A percentile compares a stretch with the other conserved stretches of the same genome.
Conservation (phyloP, 2,113 vertebrate species). For the Catharus minimus region DNA sequence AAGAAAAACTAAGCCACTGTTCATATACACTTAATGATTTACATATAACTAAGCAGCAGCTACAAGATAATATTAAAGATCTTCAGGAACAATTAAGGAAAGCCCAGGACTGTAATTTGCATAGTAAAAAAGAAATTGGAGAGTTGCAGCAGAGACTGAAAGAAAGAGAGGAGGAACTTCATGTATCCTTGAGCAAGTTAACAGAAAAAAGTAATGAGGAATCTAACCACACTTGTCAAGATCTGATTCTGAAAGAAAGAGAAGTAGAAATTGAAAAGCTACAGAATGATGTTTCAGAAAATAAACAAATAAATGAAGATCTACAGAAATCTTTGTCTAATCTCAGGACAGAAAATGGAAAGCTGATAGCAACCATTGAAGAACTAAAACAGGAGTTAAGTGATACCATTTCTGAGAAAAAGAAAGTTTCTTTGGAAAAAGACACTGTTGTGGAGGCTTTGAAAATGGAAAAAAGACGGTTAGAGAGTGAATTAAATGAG, state of each 20-base stretch:
- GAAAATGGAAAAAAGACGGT: constrained; percentile 83
- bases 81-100: constrained; percentile 79
- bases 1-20: constrained; percentile 81
- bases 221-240: constrained; percentile 8
- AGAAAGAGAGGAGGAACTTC: constrained; percentile 78
- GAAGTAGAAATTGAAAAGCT: constrained; percentile 79
- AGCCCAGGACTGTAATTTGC: constrained; percentile 72
- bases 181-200: constrained; percentile 62
- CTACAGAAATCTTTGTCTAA: constrained; percentile 79
- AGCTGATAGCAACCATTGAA: constrained; percentile 70
- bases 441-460: constrained; percentile 81
- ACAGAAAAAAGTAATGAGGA: constrained; percentile 39
- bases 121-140: constrained; percentile 71
- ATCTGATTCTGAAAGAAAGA: constrained; percentile 65
- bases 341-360: constrained; percentile 83
- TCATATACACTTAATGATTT: constrained; percentile 84
- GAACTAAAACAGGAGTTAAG: constrained; percentile 77
- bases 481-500: constrained; percentile 81
- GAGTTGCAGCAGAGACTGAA: constrained; percentile 77
- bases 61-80: constrained; percentile 79
- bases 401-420: constrained; percentile 72
- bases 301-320: constrained; percentile 75
- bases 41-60: constrained; percentile 81
- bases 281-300: constrained; percentile 75
- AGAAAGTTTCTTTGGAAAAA: constrained; percentile 80